Conservation (phyloP, 2,888 invertebrate genomes). For the Nezara viridula region DNA sequence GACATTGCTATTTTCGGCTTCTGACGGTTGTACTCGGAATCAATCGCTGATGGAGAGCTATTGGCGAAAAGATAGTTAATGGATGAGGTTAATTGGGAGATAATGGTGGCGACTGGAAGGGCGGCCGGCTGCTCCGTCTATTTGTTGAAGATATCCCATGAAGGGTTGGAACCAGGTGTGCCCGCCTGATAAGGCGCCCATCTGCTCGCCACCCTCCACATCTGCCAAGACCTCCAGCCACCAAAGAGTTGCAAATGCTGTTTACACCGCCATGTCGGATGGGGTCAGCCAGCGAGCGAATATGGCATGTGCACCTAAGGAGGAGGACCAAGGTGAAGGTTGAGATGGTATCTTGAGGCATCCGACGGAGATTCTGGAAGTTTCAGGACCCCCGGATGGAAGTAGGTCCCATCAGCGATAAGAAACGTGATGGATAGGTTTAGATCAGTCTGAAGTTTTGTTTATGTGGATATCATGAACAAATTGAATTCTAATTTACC, state of each 20-base stretch:
- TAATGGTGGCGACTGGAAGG: conserved; percentile 37
- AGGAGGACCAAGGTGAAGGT: not conserved
- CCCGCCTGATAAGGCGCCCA: conserved; percentile 52
- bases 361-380: not conserved
- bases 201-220: conserved; percentile 54
- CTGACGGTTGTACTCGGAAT: not conserved
- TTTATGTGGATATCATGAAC: no score
- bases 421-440: not conserved
- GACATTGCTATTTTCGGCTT: not conserved
- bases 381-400: not conserved
- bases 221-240: conserved; percentile 53
- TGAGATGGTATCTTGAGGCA: not conserved
- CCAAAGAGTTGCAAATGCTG: conserved; percentile 52
- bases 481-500: no score
- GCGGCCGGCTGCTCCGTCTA: conserved; percentile 55
- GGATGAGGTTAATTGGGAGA: conserved; percentile 49
- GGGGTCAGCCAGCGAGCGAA: not conserved
- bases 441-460: not conserved
- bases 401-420: not conserved
- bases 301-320: not conserved
- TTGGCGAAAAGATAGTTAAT: conserved; percentile 22
- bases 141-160: conserved; percentile 57
- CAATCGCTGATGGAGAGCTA: not conserved
- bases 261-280: conserved; percentile 44
- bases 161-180: conserved; percentile 56